phyloP scores from a whole-genome alignment of 1,140 invertebrate species.

The Notospermus geniculatus region DNA sequence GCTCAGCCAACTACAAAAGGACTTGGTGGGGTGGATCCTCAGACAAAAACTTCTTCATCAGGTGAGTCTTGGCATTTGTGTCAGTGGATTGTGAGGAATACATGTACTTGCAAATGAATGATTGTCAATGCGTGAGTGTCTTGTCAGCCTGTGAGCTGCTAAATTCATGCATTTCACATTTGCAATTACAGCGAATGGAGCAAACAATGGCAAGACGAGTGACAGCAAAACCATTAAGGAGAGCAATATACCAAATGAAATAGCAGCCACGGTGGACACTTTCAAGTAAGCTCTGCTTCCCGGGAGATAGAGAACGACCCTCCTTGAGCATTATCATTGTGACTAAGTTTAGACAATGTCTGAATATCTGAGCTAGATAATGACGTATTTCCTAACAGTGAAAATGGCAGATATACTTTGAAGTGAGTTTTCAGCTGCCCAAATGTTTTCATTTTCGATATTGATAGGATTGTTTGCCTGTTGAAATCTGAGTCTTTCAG shows the following conservation, averaged over 20 bases:
- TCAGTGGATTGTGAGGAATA: not conserved
- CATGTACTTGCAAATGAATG: not conserved
- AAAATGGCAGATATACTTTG: no score
- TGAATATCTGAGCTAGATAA: no score
- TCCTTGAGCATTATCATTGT: no score
- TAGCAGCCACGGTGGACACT: conserved; percentile 61
- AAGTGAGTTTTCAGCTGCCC: no score
- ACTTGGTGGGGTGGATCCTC: conserved; percentile 66
- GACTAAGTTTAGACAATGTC: no score
- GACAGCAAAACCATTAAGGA: conserved; percentile 68
- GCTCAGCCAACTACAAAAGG: conserved; percentile 56
- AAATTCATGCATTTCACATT: conserved; percentile 11
- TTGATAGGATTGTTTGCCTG: not conserved
- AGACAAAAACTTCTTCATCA: conserved; percentile 46
- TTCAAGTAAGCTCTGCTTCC: conserved; percentile 60
- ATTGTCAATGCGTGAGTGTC: no score
- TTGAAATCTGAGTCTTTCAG: not conserved
- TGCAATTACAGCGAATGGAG: conserved; percentile 14
- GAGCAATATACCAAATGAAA: conserved; percentile 71
- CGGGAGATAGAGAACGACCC: not conserved
- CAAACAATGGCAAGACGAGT: conserved; percentile 25
- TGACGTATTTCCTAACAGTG: no score
- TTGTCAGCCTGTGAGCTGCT: no score
- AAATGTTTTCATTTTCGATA: no score
- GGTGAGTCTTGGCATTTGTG: no score